Evolutionary conservation across 92 coral and sea anemone species (phyloP).

Genomic region (Siderastrea siderea): DNA sequence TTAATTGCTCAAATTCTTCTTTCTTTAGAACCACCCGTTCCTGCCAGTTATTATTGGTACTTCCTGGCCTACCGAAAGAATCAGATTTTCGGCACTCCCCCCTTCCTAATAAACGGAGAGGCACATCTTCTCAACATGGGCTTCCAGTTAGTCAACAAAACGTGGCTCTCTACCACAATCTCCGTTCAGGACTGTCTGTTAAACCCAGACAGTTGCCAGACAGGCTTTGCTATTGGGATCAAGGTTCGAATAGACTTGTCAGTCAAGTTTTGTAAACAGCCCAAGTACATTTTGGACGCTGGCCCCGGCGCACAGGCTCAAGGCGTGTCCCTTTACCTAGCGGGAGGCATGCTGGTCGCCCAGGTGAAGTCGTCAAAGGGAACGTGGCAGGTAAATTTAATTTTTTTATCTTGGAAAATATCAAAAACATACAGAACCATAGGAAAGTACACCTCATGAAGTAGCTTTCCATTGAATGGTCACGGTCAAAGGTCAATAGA

Average conservation of each 20-base stretch:
- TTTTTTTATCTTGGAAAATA: neutral
- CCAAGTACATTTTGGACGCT: slow-evolving; percentile 89
- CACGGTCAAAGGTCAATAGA: too few relatives aligned
- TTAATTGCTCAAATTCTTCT: neutral
- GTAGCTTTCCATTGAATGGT: too few relatives aligned
- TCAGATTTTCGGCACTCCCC: slow-evolving; percentile 82
- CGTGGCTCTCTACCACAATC: slow-evolving; percentile 78
- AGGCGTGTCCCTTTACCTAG: slow-evolving; percentile 89
- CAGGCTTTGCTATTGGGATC: slow-evolving; percentile 88
- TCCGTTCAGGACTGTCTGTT: slow-evolving; percentile 75
- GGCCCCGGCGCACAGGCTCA: slow-evolving; percentile 82
- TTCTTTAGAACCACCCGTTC: slow-evolving; percentile 82
- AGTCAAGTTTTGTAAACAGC: slow-evolving; percentile 63
- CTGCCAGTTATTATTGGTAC: slow-evolving; percentile 97
- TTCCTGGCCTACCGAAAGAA: slow-evolving; percentile 78
- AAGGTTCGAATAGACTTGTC: slow-evolving; percentile 83
- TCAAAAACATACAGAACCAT: neutral
- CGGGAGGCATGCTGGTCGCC: slow-evolving; percentile 65
- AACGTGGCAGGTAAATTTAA: slow-evolving; percentile 80
- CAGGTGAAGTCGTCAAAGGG: slow-evolving; percentile 71
- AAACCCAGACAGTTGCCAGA: slow-evolving; percentile 75
- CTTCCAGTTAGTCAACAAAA: slow-evolving; percentile 65
- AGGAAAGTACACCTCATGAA: too few relatives aligned
- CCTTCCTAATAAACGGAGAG: slow-evolving; percentile 77
- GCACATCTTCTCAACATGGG: slow-evolving; percentile 84